These are phyloP conservation scores for Coenobita brevimanus DNA, from an alignment of 1,140 invertebrate species.

Conservation along the genomic window DNA sequence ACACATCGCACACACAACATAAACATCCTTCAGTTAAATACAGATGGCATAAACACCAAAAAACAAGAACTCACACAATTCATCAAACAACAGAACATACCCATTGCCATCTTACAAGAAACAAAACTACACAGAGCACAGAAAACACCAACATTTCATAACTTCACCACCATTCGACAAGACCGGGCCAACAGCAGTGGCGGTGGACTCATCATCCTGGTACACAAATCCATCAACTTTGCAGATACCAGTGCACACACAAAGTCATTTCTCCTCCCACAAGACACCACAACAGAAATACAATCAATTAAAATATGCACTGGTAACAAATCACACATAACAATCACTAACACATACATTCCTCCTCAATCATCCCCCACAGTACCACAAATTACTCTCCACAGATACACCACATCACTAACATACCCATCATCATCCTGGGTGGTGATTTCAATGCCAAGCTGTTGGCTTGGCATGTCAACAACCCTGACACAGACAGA, in stretches of 20 bases:
- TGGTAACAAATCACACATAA: not conserved
- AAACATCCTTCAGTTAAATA: not conserved
- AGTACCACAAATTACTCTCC: not conserved
- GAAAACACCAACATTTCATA: not conserved
- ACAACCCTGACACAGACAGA: not conserved
- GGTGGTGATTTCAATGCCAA: conserved; percentile 22
- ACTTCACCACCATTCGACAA: conserved; percentile 18
- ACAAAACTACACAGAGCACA: no score
- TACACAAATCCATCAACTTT: not conserved
- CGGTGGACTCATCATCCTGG: conserved; percentile 16
- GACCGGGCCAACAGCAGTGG: not conserved
- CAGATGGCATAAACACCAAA: conserved; percentile 12
- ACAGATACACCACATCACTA: not conserved
- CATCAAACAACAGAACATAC: not conserved
- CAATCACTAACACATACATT: not conserved
- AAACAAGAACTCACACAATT: not conserved
- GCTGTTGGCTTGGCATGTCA: not conserved
- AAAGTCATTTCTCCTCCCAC: not conserved
- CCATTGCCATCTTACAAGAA: not conserved
- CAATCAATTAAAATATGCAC: no score
- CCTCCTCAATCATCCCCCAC: not conserved
- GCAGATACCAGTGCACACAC: not conserved
- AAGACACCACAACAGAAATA: no score
- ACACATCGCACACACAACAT: no score
- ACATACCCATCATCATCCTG: conserved; percentile 2